These are phyloP conservation scores for Toxotes lorentzi DNA, from an alignment of 2,797 vertebrate genomes.

Conservation along the genomic window DNA sequence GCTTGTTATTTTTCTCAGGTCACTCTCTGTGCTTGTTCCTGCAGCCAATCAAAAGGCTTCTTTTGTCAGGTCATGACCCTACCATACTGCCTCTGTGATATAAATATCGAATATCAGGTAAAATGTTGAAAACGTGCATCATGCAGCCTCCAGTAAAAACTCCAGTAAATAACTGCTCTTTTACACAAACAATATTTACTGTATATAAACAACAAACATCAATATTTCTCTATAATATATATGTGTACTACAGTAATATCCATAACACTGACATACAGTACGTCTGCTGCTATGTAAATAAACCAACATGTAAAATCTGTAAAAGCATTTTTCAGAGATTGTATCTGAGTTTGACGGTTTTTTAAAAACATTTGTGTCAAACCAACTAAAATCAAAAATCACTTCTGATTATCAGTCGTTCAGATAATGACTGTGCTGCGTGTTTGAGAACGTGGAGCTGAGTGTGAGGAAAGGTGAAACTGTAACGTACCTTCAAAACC, in stretches of 20 bases:
- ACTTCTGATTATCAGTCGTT: not conserved
- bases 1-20: conserved; percentile 1
- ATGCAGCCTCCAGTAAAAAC: not conserved
- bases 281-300: no score
- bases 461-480: conserved; percentile 17
- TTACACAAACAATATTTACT: no score
- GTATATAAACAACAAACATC: no score
- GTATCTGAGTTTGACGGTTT: no score
- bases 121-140: not conserved
- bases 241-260: no score
- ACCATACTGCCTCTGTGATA: not conserved
- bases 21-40: not conserved
- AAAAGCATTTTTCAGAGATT: no score
- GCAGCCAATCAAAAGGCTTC: conserved; percentile 25
- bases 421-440: not conserved
- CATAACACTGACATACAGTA: no score
- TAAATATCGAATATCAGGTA: not conserved
- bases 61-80: not conserved
- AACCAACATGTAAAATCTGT: no score
- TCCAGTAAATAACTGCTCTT: no score
- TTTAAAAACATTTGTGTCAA: no score
- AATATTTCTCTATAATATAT: no score
- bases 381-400: not conserved
- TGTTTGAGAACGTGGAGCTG: not conserved
- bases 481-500: not conserved